phyloP scores from a whole-genome alignment of 35 echinoderm and acorn worm genomes.

The Lytechinus pictus region DNA sequence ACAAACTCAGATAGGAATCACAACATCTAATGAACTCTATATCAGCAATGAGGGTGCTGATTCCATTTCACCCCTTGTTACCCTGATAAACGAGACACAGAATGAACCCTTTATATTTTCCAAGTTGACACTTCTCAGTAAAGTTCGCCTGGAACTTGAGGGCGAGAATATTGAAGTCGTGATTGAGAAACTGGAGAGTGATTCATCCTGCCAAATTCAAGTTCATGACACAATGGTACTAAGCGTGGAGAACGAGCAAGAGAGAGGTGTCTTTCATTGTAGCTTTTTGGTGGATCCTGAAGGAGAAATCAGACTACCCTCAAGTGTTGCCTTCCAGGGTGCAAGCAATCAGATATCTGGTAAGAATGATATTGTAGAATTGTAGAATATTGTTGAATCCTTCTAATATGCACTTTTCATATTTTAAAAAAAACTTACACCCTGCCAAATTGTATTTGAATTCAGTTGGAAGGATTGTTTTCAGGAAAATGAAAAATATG shows the following conservation, averaged over 20 bases:
- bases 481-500: too few species aligned
- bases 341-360: constrained; percentile 77
- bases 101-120: constrained; percentile 65
- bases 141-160: constrained; percentile 57
- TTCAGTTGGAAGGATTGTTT: too few species aligned
- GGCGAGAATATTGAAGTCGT: constrained; percentile 60
- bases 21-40: constrained; percentile 53
- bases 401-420: too few species aligned
- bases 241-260: constrained; percentile 57
- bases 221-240: constrained; percentile 84
- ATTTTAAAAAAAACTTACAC: too few species aligned
- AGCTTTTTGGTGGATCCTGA: constrained; percentile 73
- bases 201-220: constrained; percentile 59
- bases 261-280: constrained; percentile 58
- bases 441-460: too few species aligned
- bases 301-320: constrained; percentile 81
- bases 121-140: constrained; percentile 70
- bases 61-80: constrained; percentile 20
- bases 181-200: constrained; percentile 43
- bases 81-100: constrained; percentile 67
- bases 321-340: constrained; percentile 75
- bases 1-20: constrained; percentile 32
- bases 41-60: constrained; percentile 63
- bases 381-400: too few species aligned
- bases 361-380: constrained; percentile 23